Conservation (phyloP, 2,113 vertebrate species). For the Shinisaurus crocodilurus region DNA sequence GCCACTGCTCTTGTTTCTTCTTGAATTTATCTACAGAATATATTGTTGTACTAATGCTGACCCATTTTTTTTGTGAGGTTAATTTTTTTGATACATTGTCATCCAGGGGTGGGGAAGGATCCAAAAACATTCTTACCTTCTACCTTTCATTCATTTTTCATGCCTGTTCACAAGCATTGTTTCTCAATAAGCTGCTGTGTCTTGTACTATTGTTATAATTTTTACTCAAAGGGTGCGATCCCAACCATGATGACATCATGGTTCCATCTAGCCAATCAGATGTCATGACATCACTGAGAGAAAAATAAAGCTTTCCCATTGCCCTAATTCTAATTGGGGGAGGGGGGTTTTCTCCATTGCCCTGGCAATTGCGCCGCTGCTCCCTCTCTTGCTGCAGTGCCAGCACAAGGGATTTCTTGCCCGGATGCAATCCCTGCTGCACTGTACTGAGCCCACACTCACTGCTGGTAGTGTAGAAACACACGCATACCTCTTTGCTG, state of each 20-base stretch:
- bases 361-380: too few species aligned
- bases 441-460: neutral
- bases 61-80: neutral
- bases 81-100: neutral
- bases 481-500: neutral
- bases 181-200: neutral
- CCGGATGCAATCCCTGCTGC: neutral
- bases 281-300: neutral
- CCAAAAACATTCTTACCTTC: neutral
- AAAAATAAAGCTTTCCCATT: neutral
- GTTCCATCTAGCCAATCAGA: neutral
- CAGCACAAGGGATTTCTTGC: neutral
- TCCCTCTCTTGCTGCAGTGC: neutral
- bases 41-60: neutral
- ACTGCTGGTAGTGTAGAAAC: neutral
- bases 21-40: neutral
- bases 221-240: neutral
- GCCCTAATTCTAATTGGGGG: neutral
- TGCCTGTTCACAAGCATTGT: neutral
- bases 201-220: neutral
- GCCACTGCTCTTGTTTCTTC: neutral
- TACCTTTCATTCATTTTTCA: neutral
- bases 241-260: neutral
- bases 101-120: neutral
- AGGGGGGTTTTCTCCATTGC: neutral